Evolutionary conservation across 2,797 vertebrate genomes (phyloP), one percentile per base, ranked within the genome.

Genomic region (Sebastes oblongus): DNA sequence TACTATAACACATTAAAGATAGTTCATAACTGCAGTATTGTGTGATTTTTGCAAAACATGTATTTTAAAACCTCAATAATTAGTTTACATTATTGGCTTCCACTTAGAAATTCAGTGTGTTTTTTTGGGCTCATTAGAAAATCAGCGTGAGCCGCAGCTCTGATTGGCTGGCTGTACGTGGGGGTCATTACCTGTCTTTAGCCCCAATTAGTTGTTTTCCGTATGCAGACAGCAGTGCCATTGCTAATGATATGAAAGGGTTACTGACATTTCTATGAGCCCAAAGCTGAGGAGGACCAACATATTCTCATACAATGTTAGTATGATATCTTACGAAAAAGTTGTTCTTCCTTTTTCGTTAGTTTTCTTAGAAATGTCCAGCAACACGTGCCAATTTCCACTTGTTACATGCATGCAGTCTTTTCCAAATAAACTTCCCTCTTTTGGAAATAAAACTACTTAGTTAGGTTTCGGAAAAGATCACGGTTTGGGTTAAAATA

Each of bases 151-250:
- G 59, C 27, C 55, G 9, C 55, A 9, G 52, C 34, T 60, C 34
- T 75, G 60, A 74, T 67, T 78, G 54, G 32, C 65, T 66, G 55
- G 9, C 54, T 77, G 22, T 27, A 70, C 5, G 3, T 39, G 29
- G 25, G 59, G 64, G 66, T 84, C 77, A 85, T 42, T 69, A 30
- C 42, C 9, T 9, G 22, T 66, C 68, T 72, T 82, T 75, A 82
- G 71, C 74, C 66, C 60, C 67, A 83, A 67, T 83, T 66, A 85
- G 39, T 16, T 75, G 10, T 79, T 72, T 80, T 88, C 69, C 64
- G 85, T 79, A 70, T 72, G 73, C 78, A 82, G 70, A 72, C 30
- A 55, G 62, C 36, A 36, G 52, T 65, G 66, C 10, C n/a, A 50
- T 27, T 56, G 78, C 25, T 78, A 64, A 80, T 75, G 65, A 67